phyloP scores from a whole-genome alignment of 2,888 invertebrate genomes.

The Bugula neritina region DNA sequence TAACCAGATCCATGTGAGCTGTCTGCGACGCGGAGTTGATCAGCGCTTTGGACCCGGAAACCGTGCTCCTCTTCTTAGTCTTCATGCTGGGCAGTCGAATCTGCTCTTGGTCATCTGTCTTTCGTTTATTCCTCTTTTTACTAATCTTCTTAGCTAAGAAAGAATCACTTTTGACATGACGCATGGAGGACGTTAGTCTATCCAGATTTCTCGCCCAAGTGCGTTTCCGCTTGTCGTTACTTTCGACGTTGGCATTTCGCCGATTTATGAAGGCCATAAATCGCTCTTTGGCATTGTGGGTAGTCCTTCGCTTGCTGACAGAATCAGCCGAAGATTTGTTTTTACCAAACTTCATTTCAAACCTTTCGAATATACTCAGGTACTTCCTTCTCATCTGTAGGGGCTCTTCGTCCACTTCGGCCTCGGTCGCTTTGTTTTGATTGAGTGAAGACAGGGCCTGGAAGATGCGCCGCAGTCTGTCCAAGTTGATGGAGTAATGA shows the following conservation, averaged over 20 bases:
- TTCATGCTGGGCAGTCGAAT: slow-evolving; percentile 22
- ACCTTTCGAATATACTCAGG: slow-evolving; percentile 9
- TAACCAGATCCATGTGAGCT: slow-evolving; percentile 10
- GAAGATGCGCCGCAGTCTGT: slow-evolving; percentile 13
- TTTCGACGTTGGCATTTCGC: not conserved
- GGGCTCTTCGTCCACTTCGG: slow-evolving; percentile 24
- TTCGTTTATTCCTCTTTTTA: slow-evolving; percentile 3
- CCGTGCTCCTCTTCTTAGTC: slow-evolving; percentile 14
- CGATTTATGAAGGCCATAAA: slow-evolving; percentile 11
- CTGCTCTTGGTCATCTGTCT: not conserved
- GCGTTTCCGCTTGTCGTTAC: not conserved
- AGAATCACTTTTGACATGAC: slow-evolving; percentile 18
- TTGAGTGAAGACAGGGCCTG: slow-evolving; percentile 20
- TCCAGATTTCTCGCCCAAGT: slow-evolving; percentile 8
- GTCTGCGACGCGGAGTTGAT: slow-evolving; percentile 13
- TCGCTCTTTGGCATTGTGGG: not conserved
- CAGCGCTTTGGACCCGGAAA: not conserved
- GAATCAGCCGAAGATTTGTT: not conserved
- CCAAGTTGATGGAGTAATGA: slow-evolving; percentile 18
- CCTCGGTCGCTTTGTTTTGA: slow-evolving; percentile 21
- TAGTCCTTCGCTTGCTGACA: not conserved
- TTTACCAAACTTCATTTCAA: not conserved
- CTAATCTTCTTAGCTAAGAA: slow-evolving; percentile 5
- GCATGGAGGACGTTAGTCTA: slow-evolving; percentile 13
- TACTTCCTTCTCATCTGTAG: slow-evolving; percentile 11